Conservation (phyloP, 2,113 vertebrate species). For the Tetraodon nigroviridis region DNA sequence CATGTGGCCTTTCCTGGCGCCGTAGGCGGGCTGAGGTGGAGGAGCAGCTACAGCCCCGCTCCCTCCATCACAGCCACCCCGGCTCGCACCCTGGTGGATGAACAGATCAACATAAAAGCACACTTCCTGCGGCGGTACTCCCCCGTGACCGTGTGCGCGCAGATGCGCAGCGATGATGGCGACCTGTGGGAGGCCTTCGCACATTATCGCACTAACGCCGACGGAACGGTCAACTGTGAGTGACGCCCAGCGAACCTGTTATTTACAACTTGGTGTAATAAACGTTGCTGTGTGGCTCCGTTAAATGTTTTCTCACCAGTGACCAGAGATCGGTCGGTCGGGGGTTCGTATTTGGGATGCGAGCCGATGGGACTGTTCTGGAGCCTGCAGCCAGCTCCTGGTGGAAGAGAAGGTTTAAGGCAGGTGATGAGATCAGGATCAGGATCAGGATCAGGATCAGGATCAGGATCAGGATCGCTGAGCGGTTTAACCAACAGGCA, state of each 20-base stretch:
- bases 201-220: slow-evolving; percentile 50
- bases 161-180: slow-evolving; percentile 58
- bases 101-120: slow-evolving; percentile 44
- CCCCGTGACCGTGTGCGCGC: slow-evolving; percentile 50
- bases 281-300: too few relatives aligned
- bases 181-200: slow-evolving; percentile 62
- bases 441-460: too few relatives aligned
- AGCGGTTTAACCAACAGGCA: neutral
- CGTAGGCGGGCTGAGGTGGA: slow-evolving; percentile 33
- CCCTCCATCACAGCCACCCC: slow-evolving; percentile 52
- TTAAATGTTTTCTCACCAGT: slow-evolving; percentile 37
- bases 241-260: neutral
- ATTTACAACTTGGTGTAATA: neutral
- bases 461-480: neutral
- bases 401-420: slow-evolving; percentile 62
- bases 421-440: slow-evolving; percentile 27
- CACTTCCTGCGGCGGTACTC: slow-evolving; percentile 40
- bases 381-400: slow-evolving; percentile 58
- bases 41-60: slow-evolving; percentile 26
- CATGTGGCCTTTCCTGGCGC: neutral
- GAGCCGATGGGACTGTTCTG: slow-evolving; percentile 75
- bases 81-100: slow-evolving; percentile 52
- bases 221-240: slow-evolving; percentile 57
- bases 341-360: slow-evolving; percentile 70
- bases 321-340: slow-evolving; percentile 56